Evolutionary conservation across 2,888 invertebrate species (phyloP), one percentile per base, ranked within the genome.

Genomic region (Xanthia icteritia): DNA sequence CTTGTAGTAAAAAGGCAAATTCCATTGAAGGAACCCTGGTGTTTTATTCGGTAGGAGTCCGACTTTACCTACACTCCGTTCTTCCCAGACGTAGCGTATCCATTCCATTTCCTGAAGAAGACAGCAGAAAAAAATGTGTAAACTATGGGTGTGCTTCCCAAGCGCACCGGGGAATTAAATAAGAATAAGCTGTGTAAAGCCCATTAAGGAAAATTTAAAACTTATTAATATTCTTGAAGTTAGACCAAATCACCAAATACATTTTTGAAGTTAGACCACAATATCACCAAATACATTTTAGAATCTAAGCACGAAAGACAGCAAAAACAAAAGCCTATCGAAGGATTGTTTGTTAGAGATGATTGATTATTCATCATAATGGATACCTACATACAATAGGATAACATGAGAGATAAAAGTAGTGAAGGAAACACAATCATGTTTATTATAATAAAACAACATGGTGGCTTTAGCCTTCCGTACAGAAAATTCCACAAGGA

Each of bases 401-500:
- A n/a, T 66, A 61, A 42, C 23, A 58, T 45, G 39, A 61, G 23
- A 66, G 58, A 23, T 79, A 65, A 54, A n/a, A 45, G 9, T 20
- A 58, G 27, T 60, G 13, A 66, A 66, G 66, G 79, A 70, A 78
- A 67, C 61, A 58, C 17, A n/a, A n/a, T n/a, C n/a, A n/a, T 63
- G 39, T 31, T 69, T 48, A 79, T 74, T 73, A 61, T 73, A 58
- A 76, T 64, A 64, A 73, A 81, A 67, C 60, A 76, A 72, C 36
- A 67, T 71, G 56, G 54, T 63, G 58, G 65, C 60, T 69, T 69
- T 39, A 61, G 61, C 23, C 63, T 83, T 85, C 77, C 82, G 66
- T 31, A 54, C n/a, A 73, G 67, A 83, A 82, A 65, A 77, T 85
- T 82, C 83, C 82, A 78, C 68, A 54, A 82, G 78, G 71, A 72